Conservation (phyloP, 2,113 vertebrate genomes). For the Hippopotamus amphibius region DNA sequence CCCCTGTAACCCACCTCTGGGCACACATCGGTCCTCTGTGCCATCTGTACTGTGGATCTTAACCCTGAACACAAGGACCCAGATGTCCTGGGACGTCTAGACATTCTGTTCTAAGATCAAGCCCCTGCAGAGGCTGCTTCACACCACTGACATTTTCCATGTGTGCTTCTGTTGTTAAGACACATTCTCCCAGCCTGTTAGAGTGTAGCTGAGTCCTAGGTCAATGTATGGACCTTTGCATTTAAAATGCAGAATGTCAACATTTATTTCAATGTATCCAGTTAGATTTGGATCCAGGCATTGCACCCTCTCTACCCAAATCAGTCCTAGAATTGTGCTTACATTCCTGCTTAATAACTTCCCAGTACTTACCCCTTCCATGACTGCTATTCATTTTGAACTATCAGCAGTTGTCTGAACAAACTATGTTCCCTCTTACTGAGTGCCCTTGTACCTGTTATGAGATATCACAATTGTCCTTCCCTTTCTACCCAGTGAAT, state of each 20-base stretch:
- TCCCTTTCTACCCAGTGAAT: neutral
- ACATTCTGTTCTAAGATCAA: neutral
- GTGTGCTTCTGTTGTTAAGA: neutral
- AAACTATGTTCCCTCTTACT: neutral
- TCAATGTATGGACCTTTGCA: neutral
- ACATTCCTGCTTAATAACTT: neutral
- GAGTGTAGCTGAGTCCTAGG: neutral
- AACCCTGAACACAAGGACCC: neutral
- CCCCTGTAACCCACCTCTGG: neutral
- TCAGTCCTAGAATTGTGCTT: neutral
- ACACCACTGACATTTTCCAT: neutral
- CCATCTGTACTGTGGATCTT: neutral
- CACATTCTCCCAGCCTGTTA: neutral
- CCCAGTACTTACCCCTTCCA: neutral
- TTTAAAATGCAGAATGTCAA: neutral
- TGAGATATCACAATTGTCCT: neutral
- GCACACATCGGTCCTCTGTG: neutral
- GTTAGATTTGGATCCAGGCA: neutral
- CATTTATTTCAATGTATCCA: neutral
- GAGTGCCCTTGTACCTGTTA: rapidly evolving
- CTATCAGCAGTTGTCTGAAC: neutral
- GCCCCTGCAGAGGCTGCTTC: neutral
- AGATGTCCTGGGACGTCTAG: neutral
- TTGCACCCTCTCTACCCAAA: neutral
- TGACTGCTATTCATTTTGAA: neutral